Percentiles rank a stretch among this genome's conserved stretches.
phyloP scores from a whole-genome alignment of 2,113 vertebrate species.

The Paraplagusia blochii region DNA sequence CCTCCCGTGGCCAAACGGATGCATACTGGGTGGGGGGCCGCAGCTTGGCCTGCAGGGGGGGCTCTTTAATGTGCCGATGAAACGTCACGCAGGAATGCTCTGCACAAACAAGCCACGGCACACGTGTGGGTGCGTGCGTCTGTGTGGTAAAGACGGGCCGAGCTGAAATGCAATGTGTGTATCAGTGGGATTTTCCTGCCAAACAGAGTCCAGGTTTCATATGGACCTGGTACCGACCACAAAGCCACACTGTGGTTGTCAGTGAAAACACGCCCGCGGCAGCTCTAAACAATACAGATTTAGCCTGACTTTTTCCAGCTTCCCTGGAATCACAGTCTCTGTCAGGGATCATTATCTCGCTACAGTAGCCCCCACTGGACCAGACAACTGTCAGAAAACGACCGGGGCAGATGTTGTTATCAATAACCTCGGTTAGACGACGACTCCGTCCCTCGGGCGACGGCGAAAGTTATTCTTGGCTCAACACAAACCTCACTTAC shows the following conservation, averaged over 20 bases:
- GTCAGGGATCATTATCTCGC: constrained; percentile 23
- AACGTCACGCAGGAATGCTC: constrained; percentile 63
- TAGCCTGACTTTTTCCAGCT: constrained; percentile 21
- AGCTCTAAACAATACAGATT: constrained; percentile 33
- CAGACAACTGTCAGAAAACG: not conserved
- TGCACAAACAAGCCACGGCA: constrained; percentile 62
- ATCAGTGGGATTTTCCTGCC: constrained; percentile 36
- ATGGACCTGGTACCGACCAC: constrained; percentile 37
- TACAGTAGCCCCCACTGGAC: constrained; percentile 7
- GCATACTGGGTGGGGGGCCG: constrained; percentile 43
- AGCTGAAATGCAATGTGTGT: constrained; percentile 2
- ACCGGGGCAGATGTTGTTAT: too few species aligned
- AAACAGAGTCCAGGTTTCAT: constrained; percentile 36
- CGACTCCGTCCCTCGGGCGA: not conserved
- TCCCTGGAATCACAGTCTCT: constrained; percentile 21
- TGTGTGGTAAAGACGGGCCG: not conserved
- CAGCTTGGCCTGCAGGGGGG: constrained; percentile 49
- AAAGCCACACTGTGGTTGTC: constrained; percentile 43
- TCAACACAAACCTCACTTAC: too few species aligned
- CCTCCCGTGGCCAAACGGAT: constrained; percentile 53
- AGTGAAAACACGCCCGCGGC: constrained; percentile 43
- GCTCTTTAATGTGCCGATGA: constrained; percentile 65
- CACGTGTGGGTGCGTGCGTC: constrained; percentile 29
- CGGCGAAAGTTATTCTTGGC: too few species aligned
- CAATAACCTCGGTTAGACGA: not conserved